Evolutionary conservation across 2,797 vertebrate species (phyloP).

Genomic region (Gymnothorax javanicus): DNA sequence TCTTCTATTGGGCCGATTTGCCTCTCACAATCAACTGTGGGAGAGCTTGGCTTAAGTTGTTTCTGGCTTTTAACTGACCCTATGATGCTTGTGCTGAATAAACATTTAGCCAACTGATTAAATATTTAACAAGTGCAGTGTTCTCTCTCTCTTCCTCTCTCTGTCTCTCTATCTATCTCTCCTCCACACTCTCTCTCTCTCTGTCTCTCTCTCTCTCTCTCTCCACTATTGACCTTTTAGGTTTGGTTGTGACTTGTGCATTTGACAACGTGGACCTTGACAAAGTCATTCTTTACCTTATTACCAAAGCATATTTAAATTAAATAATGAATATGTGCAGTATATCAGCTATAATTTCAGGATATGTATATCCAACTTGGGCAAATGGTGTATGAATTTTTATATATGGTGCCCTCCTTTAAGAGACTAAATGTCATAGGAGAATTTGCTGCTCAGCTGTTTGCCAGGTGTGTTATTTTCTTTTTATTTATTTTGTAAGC

Average conservation of each 20-base stretch:
- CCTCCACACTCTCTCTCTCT: not conserved
- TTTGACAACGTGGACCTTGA: not conserved
- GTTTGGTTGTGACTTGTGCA: not conserved
- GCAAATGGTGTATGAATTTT: too few species aligned
- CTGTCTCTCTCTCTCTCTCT: not conserved
- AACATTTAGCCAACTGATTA: constrained; percentile 30
- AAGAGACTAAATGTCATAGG: too few species aligned
- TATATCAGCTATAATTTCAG: too few species aligned
- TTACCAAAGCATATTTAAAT: too few species aligned
- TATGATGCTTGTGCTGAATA: not conserved
- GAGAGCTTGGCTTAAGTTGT: not conserved
- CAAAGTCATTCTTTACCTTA: too few species aligned
- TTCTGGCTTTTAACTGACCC: not conserved
- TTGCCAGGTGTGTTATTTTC: too few species aligned
- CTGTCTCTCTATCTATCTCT: not conserved
- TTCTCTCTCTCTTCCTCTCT: not conserved
- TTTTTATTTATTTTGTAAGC: too few species aligned
- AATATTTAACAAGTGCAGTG: constrained; percentile 34
- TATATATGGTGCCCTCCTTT: too few species aligned
- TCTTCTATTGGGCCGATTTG: not conserved
- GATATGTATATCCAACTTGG: too few species aligned
- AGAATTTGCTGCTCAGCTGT: too few species aligned
- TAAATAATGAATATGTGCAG: too few species aligned
- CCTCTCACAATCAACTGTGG: not conserved
- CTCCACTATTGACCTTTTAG: not conserved